phyloP scores from a whole-genome alignment of 2,888 invertebrate genomes.

The Chydorus sphaericus region DNA sequence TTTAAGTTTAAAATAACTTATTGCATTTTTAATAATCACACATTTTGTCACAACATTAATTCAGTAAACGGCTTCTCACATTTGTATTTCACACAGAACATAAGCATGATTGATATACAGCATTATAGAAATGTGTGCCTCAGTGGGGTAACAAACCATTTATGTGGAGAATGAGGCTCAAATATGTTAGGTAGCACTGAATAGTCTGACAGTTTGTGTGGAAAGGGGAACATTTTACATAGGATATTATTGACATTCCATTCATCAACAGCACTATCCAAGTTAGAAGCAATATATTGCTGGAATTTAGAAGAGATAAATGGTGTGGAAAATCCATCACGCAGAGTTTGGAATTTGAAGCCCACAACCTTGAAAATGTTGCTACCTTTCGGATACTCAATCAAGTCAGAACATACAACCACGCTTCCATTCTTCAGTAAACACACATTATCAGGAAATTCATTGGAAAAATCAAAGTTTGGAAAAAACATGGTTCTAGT shows the following conservation, averaged over 20 bases:
- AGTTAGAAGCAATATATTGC: not conserved
- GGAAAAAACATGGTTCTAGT: not conserved
- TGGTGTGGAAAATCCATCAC: not conserved
- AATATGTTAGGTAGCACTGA: not conserved
- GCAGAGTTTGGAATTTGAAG: not conserved
- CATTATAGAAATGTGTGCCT: not conserved
- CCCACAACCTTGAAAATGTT: not conserved
- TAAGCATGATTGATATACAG: too few species aligned
- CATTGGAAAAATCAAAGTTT: not conserved
- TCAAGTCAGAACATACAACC: not conserved
- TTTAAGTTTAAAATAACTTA: too few species aligned
- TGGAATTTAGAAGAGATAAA: not conserved
- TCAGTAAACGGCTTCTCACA: too few species aligned
- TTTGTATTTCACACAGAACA: too few species aligned
- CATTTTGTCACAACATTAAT: too few species aligned
- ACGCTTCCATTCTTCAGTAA: not conserved
- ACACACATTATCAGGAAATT: not conserved
- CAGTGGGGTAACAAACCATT: not conserved
- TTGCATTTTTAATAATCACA: too few species aligned
- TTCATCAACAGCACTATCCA: not conserved
- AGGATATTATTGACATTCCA: not conserved
- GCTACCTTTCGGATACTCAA: not conserved
- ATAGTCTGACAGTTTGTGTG: not conserved
- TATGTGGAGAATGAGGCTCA: not conserved
- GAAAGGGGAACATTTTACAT: not conserved